Conservation (phyloP, 1,140 invertebrate genomes). For the Diprion similis region DNA sequence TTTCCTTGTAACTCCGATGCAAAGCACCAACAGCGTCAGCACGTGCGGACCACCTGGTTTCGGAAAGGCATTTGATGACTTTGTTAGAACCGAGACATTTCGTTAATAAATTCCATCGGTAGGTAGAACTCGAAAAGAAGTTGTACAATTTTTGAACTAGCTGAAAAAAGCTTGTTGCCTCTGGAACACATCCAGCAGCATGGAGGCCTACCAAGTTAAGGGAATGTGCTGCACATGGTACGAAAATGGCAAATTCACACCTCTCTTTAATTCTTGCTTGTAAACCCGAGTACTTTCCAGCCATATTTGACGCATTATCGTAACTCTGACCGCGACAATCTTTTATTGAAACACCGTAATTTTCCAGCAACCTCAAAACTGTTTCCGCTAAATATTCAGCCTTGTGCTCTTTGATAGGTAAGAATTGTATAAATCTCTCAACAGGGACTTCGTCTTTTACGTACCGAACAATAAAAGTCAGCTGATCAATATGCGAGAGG, state of each 20-base stretch:
- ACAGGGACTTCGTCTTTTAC: constrained; percentile 30
- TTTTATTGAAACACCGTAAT: constrained; percentile 40
- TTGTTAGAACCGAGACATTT: constrained; percentile 11
- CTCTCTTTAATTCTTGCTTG: constrained; percentile 35
- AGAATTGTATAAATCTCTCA: constrained; percentile 30
- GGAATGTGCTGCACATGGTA: constrained; percentile 40
- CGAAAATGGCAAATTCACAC: constrained; percentile 30
- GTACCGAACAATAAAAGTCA: constrained; percentile 35
- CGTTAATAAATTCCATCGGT: constrained; percentile 23
- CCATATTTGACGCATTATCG: constrained; percentile 48
- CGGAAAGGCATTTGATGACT: constrained; percentile 18
- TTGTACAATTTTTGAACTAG: constrained; percentile 24
- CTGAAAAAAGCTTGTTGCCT: not conserved
- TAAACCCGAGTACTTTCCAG: constrained; percentile 39
- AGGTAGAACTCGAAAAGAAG: constrained; percentile 32
- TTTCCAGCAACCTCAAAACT: constrained; percentile 38
- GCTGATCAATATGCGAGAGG: constrained; percentile 33
- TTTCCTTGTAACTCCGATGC: not conserved
- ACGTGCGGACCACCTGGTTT: constrained; percentile 24
- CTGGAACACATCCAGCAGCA: constrained; percentile 16
- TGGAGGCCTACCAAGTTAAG: constrained; percentile 35
- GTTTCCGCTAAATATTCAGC: constrained; percentile 34
- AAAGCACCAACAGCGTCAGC: constrained; percentile 17
- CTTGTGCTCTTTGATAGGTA: constrained; percentile 31
- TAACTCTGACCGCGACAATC: constrained; percentile 46